Percentiles rank a stretch among this genome's conserved stretches.
Conservation (phyloP, 1,140 invertebrate species). For the Matsumurasca onukii region DNA sequence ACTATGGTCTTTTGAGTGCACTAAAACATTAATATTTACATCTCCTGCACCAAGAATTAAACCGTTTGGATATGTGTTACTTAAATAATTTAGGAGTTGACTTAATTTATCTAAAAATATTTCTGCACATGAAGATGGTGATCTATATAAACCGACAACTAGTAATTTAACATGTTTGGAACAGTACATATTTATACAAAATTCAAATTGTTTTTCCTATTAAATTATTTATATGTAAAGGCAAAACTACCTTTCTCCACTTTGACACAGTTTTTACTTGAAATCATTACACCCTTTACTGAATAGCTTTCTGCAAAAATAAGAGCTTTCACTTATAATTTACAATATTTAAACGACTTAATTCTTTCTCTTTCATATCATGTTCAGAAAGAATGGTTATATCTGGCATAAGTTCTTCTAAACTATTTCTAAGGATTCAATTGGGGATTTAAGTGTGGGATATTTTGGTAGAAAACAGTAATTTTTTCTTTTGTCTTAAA, state of each 20-base stretch:
- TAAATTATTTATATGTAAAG: not conserved
- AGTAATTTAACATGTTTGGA: not conserved
- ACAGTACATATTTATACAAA: not conserved
- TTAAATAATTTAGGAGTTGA: too few relatives aligned
- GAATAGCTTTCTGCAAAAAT: not conserved
- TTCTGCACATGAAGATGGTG: not conserved
- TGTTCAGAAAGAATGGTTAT: conserved; percentile 2
- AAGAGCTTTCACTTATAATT: not conserved
- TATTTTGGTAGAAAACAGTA: too few relatives aligned
- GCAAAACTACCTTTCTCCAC: not conserved
- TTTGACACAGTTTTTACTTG: too few relatives aligned
- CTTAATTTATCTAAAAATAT: conserved; percentile 7
- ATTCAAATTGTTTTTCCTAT: not conserved
- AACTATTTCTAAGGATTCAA: too few relatives aligned
- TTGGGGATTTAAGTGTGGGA: too few relatives aligned
- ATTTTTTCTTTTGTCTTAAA: too few relatives aligned
- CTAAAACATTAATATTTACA: too few relatives aligned
- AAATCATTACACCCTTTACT: not conserved
- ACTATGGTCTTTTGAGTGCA: too few relatives aligned
- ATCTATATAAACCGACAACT: too few relatives aligned
- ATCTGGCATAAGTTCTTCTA: not conserved
- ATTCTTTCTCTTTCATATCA: not conserved
- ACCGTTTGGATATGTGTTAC: too few relatives aligned
- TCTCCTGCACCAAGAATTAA: too few relatives aligned
- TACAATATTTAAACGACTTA: not conserved